phyloP scores from a whole-genome alignment of 2,113 vertebrate species.

The Engraulis encrasicolus region DNA sequence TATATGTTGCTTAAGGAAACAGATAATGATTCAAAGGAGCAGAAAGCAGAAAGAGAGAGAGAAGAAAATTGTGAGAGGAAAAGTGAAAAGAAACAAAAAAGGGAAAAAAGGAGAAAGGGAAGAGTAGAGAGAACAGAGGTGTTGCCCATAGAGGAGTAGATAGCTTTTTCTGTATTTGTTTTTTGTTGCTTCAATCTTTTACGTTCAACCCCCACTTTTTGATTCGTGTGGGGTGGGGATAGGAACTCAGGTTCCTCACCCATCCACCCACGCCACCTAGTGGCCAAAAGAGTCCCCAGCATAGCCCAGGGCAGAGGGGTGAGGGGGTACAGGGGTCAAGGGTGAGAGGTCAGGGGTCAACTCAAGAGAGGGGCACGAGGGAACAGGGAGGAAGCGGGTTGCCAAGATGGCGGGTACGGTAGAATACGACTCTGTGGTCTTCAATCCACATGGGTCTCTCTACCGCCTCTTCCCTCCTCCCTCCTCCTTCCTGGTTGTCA shows the following conservation, averaged over 20 bases:
- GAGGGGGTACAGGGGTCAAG: no score
- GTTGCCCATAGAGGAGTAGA: conserved; percentile 31
- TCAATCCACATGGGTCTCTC: background rate
- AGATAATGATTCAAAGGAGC: background rate
- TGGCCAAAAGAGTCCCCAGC: conserved; percentile 24
- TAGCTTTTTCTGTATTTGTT: conserved; percentile 46
- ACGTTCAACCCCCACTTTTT: background rate
- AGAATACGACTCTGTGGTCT: no score
- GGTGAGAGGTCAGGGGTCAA: no score
- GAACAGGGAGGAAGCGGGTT: conserved; percentile 2
- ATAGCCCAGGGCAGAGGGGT: conserved; percentile 51
- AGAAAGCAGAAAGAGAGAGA: background rate
- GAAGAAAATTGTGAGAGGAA: no score
- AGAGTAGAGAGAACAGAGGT: conserved; percentile 50
- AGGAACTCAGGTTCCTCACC: background rate
- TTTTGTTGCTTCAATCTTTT: conserved; percentile 31
- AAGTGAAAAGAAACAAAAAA: conserved; percentile 55
- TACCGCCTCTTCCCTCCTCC: no score
- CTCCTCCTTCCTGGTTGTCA: no score
- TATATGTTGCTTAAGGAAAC: background rate
- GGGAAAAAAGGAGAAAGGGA: conserved; percentile 50
- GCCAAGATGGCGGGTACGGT: no score
- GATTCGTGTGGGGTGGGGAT: background rate
- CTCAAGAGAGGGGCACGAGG: conserved; percentile 36
- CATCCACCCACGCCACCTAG: background rate